phyloP scores from a whole-genome alignment of 2,888 invertebrate species.

The Gonocerus acuteangulatus region DNA sequence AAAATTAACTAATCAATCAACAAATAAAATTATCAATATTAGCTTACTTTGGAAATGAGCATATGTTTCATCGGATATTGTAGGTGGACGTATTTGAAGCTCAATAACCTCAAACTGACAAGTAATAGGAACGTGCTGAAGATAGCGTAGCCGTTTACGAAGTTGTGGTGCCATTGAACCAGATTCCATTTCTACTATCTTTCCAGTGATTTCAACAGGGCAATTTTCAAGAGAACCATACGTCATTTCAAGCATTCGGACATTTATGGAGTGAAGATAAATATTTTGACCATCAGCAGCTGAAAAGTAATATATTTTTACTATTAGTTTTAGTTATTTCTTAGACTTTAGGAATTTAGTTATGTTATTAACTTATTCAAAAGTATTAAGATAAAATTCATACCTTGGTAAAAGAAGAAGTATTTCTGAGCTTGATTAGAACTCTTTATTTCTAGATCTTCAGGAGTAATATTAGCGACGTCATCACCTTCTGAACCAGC shows the following conservation, averaged over 20 bases:
- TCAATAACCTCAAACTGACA: constrained; percentile 88
- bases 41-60: constrained; percentile 59
- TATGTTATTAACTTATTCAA: not conserved
- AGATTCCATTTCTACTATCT: constrained; percentile 78
- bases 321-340: not conserved
- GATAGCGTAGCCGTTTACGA: constrained; percentile 63
- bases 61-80: constrained; percentile 61
- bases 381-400: too few species aligned
- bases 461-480: constrained; percentile 39
- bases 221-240: constrained; percentile 75
- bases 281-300: constrained; percentile 88
- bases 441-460: constrained; percentile 42
- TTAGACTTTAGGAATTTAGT: not conserved
- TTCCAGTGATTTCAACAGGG: constrained; percentile 63
- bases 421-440: constrained; percentile 46
- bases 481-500: constrained; percentile 30
- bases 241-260: constrained; percentile 76
- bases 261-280: constrained; percentile 83
- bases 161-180: constrained; percentile 77
- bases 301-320: too few species aligned
- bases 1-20: too few species aligned
- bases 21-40: too few species aligned
- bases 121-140: constrained; percentile 81
- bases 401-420: constrained; percentile 79
- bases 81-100: constrained; percentile 65